phyloP scores from a whole-genome alignment of 2,888 invertebrate species.

The Ophion costatus region DNA sequence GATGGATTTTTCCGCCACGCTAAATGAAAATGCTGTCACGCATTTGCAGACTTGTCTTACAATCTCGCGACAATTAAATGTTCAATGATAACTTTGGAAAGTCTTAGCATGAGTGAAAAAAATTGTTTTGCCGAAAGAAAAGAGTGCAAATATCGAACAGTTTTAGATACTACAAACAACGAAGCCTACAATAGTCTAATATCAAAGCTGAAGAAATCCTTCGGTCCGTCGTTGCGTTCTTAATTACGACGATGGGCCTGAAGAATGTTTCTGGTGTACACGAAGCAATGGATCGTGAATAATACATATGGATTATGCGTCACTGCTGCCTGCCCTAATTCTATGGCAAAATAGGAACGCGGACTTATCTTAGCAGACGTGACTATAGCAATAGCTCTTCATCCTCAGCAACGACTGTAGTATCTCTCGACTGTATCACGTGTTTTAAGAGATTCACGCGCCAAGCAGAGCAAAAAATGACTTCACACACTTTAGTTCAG shows the following conservation, averaged over 20 bases:
- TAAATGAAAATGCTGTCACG: neutral
- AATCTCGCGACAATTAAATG: neutral
- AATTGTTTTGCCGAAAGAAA: neutral
- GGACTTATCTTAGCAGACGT: conserved; percentile 1
- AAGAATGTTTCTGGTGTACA: conserved; percentile 3
- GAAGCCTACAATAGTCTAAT: neutral
- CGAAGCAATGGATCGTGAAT: conserved; percentile 27
- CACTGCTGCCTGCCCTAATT: conserved; percentile 16
- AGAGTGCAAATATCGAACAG: neutral
- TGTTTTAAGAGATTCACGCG: conserved; percentile 47
- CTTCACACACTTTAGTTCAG: conserved; percentile 24
- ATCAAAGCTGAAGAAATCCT: conserved; percentile 19
- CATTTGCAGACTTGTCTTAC: neutral
- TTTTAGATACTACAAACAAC: neutral
- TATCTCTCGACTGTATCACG: conserved; percentile 38
- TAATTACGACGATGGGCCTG: neutral
- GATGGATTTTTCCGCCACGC: conserved; percentile 8
- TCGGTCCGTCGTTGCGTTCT: neutral
- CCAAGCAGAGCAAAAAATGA: conserved; percentile 57
- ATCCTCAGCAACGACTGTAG: conserved; percentile 21
- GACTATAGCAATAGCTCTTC: conserved; percentile 36
- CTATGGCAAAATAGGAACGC: conserved; percentile 4
- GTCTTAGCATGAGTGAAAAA: neutral
- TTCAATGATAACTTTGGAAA: too few relatives aligned
- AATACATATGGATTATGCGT: conserved; percentile 31